Evolutionary conservation across 2,888 invertebrate genomes (phyloP).

Genomic region (Aricia artaxerxes): DNA sequence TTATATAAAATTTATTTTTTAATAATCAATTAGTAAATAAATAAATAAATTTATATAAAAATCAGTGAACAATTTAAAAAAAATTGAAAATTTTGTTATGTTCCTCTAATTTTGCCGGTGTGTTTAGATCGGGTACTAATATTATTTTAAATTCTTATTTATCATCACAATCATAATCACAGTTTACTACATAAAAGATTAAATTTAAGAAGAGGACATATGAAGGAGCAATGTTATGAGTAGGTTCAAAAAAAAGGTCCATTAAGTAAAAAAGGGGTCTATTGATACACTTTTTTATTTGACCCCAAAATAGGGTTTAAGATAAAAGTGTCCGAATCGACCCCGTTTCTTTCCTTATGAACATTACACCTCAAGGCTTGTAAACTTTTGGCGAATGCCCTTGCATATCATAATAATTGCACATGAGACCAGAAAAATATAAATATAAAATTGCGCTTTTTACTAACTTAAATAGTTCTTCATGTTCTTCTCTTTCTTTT

Average conservation of each 20-base stretch:
- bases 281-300: slow-evolving; percentile 43
- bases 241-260: slow-evolving; percentile 43
- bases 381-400: slow-evolving; percentile 43
- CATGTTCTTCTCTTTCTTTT: slow-evolving; percentile 43
- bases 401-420: slow-evolving; percentile 42
- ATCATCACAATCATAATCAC: slow-evolving; percentile 39
- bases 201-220: slow-evolving; percentile 43
- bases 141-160: slow-evolving; percentile 43
- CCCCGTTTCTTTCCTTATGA: slow-evolving; percentile 43
- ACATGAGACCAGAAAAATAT: slow-evolving; percentile 43
- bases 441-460: slow-evolving; percentile 43
- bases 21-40: too few relatives aligned
- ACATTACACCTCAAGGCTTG: slow-evolving; percentile 43
- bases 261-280: slow-evolving; percentile 37
- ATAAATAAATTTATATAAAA: too few relatives aligned
- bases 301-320: slow-evolving; percentile 43
- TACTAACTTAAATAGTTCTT: slow-evolving; percentile 43
- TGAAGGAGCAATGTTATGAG: slow-evolving; percentile 43
- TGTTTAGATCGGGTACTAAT: slow-evolving; percentile 43
- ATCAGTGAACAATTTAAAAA: too few relatives aligned
- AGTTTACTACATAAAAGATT: slow-evolving; percentile 20
- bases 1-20: too few relatives aligned
- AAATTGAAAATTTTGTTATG: too few relatives aligned
- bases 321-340: slow-evolving; percentile 43
- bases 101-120: too few relatives aligned